Evolutionary conservation across 2,797 vertebrate genomes (phyloP), one percentile per base, ranked within the genome.

Genomic region (Periophthalmus magnuspinnatus): DNA sequence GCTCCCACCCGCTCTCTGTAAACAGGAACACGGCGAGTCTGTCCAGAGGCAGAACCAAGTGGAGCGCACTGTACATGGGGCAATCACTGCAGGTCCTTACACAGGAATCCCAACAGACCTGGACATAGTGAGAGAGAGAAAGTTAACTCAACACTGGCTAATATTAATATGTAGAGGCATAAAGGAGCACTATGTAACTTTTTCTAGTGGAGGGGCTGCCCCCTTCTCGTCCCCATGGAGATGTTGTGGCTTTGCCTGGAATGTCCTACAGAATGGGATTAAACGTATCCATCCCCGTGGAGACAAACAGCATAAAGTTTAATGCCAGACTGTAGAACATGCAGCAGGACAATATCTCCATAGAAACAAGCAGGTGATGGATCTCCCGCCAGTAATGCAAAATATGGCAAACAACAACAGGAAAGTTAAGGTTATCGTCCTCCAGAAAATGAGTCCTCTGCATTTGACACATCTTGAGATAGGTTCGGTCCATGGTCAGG

Each of bases 1-100:
- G 84, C 80, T 89, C 88, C 79, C 81, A 81, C 81, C 80, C 5
- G 71, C 75, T 78, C 75, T 69, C 73, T 75, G 78, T 86, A 86
- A 91, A 88, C 86, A 89, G 77, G 74, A 87, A 85, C 77, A 81
- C 76, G 79, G 59, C 74, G 72, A 70, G 75, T 72, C 59, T 55
- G 72, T 80, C 68, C 71, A 84, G 68, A 52, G 72, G 68, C 65
- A 52, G 14, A 60, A 68, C 63, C 68, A 75, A 75, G 77, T 66
- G 65, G 66, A 76, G 67, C 67, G 61, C 52, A 0, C 38, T 50
- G 71, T 75, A 71, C 52, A 58, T 68, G 69, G 48, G 21, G 38
- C 69, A 14, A 47, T 47, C 59, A 45, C 63, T 28, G 55, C 55
- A 57, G 55, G 52, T 10, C 21, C 21, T 13, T 55, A 55, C 41